Evolutionary conservation across 2,113 vertebrate genomes (phyloP).

Genomic region (Eonycteris spelaea): DNA sequence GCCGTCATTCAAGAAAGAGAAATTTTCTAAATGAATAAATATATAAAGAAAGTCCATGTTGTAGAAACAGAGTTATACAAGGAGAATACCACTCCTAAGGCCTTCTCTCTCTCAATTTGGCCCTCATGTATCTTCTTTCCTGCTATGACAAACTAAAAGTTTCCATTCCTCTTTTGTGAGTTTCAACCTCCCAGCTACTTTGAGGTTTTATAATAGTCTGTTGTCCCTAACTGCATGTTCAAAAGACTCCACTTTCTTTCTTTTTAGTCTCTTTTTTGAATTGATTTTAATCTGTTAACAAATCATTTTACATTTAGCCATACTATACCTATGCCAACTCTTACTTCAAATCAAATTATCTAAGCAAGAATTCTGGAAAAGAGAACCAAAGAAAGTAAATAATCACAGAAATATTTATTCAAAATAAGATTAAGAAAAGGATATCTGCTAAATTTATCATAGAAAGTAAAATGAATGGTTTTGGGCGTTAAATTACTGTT

Average conservation of each 20-base stretch:
- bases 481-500: background rate
- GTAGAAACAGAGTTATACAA: background rate
- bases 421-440: background rate
- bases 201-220: background rate
- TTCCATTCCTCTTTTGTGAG: background rate
- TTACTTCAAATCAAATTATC: background rate
- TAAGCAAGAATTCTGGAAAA: background rate
- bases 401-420: background rate
- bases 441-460: background rate
- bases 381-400: background rate
- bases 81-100: background rate
- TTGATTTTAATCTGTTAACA: background rate
- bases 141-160: background rate
- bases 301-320: constrained; percentile 5
- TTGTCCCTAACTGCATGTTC: background rate
- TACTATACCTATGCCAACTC: background rate
- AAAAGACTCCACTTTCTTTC: background rate
- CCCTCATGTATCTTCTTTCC: background rate
- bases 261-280: background rate
- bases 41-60: background rate
- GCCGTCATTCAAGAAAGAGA: background rate
- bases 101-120: background rate
- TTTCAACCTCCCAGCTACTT: background rate
- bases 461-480: background rate
- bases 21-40: background rate